Evolutionary conservation across 2,797 vertebrate genomes (phyloP), one percentile per base, ranked within the genome.

Genomic region (Gila robusta): DNA sequence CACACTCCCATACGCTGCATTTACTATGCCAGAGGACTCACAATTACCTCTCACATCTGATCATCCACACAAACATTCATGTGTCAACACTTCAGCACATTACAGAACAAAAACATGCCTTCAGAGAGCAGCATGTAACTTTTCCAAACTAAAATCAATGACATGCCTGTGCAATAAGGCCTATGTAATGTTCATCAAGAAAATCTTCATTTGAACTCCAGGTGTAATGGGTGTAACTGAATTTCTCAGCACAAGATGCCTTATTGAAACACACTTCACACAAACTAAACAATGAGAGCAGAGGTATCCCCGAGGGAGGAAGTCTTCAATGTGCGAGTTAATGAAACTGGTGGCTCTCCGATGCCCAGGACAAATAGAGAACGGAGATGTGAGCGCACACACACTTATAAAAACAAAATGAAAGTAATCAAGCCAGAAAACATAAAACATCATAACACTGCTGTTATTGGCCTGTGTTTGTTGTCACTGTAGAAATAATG

Each of bases 21-120:
- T 90, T 86, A 82, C 83, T 52, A 47, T 82, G 84, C 80, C 86
- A 87, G 77, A 88, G 88, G 89, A 87, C 88, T 87, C 71, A 54
- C 70, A 84, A 84, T 81, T 77, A 81, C 82, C 72, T 67, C 87
- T 83, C 37, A 83, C 49, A 79, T 85, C 84, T 80, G 77, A 85
- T 70, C 76, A 78, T 84, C 77, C 56, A 47, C 87, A 72, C 81
- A 83, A 67, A 52, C 23, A 47, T 67, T 64, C 83, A 84, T 70
- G 73, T 83, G 37, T 80, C 70, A 37, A 84, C 78, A 82, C 73
- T 56, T 84, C 35, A 84, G 47, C n/a, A 39, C 10, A 35, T 49
- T 14, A 59, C 32, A 54, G 28, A 56, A n/a, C n/a, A 54, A 49
- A 84, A 78, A 78, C 47, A 21, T 8, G 1, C 10, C 59, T 35